Base-by-base conservation (phyloP, 2,113 vertebrate genomes). In the Periophthalmodon schlosseri region DNA sequence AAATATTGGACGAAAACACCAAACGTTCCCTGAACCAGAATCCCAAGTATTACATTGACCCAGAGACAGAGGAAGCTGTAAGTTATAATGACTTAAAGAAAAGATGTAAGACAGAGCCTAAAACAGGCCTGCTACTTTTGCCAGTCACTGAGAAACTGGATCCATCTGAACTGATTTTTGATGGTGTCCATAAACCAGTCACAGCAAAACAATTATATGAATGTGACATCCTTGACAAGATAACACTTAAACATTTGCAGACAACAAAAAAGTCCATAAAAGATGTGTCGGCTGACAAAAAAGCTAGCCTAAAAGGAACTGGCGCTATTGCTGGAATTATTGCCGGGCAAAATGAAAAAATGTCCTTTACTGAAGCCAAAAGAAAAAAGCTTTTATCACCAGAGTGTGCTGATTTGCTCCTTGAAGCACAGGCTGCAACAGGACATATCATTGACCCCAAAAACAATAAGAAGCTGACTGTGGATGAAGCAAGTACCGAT, bases 21-120 rank as follows among this genome's bases (percentile, higher is more conserved):
- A 94, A 94, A 73, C 91, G 93, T 67, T 82, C 91, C 61, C 79
- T 97, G 1, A 95, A 93, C 69, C 93, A 94, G 74, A 94, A 92
- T 69, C 93, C 94, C 63, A 94, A 93, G 73, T 94, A 93, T 74
- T 96, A 95, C 63, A 82, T 95, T 60, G 95, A 96, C 76, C 96
- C 96, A 11, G 77, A 89, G 58, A 95, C 92, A 47, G 93, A 94
- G 80, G 91, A 93, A 57, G 93, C 91, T 56, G 91, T 93, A 64
- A 94, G 90, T 70, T 91, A 77, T 91, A 94, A 73, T 87, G 66
- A 68, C 2, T 68, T 97, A 83, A 94, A 92, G 70, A 94, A 93
- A 60, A 92, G 91, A 78, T 96, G 95, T 83, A 91, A 93, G 74
- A 91, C 95, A 11, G 96, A 97, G 44, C 81, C 94, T 0, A 93